Base-by-base conservation (phyloP, 2,113 vertebrate species). In the Oostethus manadensis region DNA sequence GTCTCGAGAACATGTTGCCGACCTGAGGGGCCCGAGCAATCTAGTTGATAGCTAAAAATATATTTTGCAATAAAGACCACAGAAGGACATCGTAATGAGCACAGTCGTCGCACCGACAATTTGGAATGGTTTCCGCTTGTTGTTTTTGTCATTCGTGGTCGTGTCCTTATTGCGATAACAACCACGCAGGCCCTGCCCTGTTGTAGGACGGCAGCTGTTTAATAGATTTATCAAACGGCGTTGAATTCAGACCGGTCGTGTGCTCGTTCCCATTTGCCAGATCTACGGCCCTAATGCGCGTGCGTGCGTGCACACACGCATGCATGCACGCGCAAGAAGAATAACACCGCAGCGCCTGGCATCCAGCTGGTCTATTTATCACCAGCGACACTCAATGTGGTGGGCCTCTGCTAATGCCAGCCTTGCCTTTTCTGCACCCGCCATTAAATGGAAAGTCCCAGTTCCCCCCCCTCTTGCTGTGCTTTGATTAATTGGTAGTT, bases 1-100 rank as follows among this genome's bases (percentile, higher is more conserved):
- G 76, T 79, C 86, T 77, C 66, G 69, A 77, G 80, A 81, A 76
- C 73, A 64, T 80, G 57, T 66, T 13, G 53, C 68, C 60, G 79
- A 86, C 80, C 83, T 58, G 51, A 75, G 68, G 82, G 80, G 72
- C 81, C n/a, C 84, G 77, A 78, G 77, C 73, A 84, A 86, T 88
- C 84, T 86, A 84, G 80, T 81, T 86, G 77, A 84, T 70, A 50
- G 76, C 83, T 84, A 88, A 86, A 88, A 86, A 88, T 88, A 88
- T 70, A 62, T 76, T 65, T 58, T 48, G 67, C 70, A 78, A 88
- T 86, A 78, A 77, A 67, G 80, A 82, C 76, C 79, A 78, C 20
- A 17, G 11, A 72, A 78, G 76, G 79, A 75, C 73, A 13, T 45
- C 70, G 64, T 71, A 62, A 71, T 55, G 59, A 75, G 63, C 53